phyloP scores from a whole-genome alignment of 1,140 invertebrate genomes.

The Drosophila nigromelanica region DNA sequence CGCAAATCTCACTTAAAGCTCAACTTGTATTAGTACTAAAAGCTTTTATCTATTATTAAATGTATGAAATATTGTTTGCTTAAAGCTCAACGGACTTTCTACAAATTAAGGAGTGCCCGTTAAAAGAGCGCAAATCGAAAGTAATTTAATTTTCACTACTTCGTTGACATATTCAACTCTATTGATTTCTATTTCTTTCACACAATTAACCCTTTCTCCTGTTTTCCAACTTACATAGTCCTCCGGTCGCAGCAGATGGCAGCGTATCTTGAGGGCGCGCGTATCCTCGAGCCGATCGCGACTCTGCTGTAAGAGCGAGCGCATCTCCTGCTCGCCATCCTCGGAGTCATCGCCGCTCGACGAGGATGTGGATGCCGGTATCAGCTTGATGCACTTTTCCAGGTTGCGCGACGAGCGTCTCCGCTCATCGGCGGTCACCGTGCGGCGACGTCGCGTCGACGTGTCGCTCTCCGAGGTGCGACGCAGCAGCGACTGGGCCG shows the following conservation, averaged over 20 bases:
- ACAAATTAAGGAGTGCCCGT: too few species aligned
- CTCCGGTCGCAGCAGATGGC: constrained; percentile 78
- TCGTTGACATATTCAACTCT: too few species aligned
- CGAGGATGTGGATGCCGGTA: constrained; percentile 65
- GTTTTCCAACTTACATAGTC: constrained; percentile 77
- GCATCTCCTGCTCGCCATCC: constrained; percentile 82
- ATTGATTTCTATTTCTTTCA: neutral
- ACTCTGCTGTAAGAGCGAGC: constrained; percentile 75
- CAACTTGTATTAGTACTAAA: too few species aligned
- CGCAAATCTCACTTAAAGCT: too few species aligned
- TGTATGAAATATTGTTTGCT: too few species aligned
- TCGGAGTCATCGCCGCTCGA: constrained; percentile 72
- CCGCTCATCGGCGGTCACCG: constrained; percentile 72
- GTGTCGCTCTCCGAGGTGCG: constrained; percentile 83
- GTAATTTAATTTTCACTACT: too few species aligned
- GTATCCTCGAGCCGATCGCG: constrained; percentile 77
- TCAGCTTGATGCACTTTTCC: constrained; percentile 77
- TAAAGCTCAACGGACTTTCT: too few species aligned
- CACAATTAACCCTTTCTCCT: neutral
- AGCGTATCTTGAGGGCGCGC: constrained; percentile 76
- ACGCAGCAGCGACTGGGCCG: constrained; percentile 69
- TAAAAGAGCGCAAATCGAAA: too few species aligned
- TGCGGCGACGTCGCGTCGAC: constrained; percentile 73
- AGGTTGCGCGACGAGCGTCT: constrained; percentile 75
- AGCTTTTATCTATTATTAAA: too few species aligned